These are phyloP conservation scores for Globodera rostochiensis DNA, from an alignment of 1,140 invertebrate genomes.

Conservation along the genomic window DNA sequence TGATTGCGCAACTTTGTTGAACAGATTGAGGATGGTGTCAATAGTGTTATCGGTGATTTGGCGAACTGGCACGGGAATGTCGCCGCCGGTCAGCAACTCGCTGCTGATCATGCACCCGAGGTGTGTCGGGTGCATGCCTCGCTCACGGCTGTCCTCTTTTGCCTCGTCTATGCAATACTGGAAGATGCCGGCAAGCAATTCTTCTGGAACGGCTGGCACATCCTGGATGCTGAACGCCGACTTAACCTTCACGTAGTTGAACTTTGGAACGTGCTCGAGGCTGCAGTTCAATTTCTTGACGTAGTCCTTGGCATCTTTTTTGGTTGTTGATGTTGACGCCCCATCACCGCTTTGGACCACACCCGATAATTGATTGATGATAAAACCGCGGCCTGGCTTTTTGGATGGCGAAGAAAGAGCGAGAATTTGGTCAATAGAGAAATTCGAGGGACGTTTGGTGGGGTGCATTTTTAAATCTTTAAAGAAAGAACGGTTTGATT, in stretches of 20 bases:
- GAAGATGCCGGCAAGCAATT: neutral
- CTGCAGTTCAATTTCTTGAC: neutral
- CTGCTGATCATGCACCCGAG: slow-evolving; percentile 10
- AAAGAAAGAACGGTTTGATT: no score
- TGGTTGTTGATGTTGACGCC: no score
- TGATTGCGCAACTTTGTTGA: neutral
- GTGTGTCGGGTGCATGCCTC: neutral
- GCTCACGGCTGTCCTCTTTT: neutral
- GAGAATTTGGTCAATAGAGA: no score
- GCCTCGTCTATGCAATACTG: neutral
- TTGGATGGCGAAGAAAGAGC: no score
- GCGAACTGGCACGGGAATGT: neutral
- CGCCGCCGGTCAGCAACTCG: neutral
- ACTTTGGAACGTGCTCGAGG: neutral
- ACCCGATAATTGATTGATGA: no score
- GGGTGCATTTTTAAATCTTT: no score
- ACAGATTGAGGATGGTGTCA: neutral
- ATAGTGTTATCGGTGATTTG: neutral
- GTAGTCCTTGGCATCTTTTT: neutral
- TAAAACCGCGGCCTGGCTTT: no score
- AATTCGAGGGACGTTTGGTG: no score
- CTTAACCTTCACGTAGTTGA: neutral
- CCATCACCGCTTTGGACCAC: no score
- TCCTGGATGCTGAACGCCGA: neutral
- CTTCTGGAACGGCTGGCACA: neutral